Percentiles rank a stretch among this genome's conserved stretches.
Conservation (phyloP, 2,797 vertebrate genomes). For the Meda fulgida region DNA sequence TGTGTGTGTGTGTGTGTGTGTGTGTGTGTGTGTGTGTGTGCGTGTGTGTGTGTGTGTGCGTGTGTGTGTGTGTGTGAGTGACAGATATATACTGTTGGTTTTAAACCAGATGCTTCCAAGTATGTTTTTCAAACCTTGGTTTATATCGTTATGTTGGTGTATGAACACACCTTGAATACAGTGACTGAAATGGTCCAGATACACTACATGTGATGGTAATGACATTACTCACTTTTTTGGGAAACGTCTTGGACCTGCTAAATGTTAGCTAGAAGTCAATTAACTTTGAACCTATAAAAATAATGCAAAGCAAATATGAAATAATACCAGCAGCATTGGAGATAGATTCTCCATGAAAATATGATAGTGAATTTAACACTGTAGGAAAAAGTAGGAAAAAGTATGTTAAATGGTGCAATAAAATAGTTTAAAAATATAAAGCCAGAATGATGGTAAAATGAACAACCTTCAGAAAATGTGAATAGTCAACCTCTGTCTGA, state of each 20-base stretch:
- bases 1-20: conserved; percentile 58
- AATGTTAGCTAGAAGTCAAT: background rate
- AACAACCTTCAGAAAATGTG: background rate
- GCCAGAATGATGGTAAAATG: background rate
- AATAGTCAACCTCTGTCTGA: background rate
- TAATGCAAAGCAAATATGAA: background rate
- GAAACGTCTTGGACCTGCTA: background rate
- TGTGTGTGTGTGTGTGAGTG: too few species aligned
- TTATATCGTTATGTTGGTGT: background rate
- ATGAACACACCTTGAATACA: background rate
- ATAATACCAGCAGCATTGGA: background rate
- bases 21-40: conserved; percentile 53
- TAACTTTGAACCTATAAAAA: background rate
- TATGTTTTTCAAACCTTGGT: background rate
- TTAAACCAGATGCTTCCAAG: conserved; percentile 7
- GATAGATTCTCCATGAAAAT: background rate
- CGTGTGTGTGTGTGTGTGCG: too few species aligned
- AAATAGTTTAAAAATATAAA: background rate
- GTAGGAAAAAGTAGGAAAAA: background rate
- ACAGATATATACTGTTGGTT: background rate
- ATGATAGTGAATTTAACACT: background rate
- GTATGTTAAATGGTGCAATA: background rate
- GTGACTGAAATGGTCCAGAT: background rate
- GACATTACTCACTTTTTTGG: background rate
- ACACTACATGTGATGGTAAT: background rate